Percentiles rank a stretch among this genome's conserved stretches.
These are phyloP conservation scores for Athalia cordata DNA, from an alignment of 2,888 invertebrate species.

Conservation along the genomic window DNA sequence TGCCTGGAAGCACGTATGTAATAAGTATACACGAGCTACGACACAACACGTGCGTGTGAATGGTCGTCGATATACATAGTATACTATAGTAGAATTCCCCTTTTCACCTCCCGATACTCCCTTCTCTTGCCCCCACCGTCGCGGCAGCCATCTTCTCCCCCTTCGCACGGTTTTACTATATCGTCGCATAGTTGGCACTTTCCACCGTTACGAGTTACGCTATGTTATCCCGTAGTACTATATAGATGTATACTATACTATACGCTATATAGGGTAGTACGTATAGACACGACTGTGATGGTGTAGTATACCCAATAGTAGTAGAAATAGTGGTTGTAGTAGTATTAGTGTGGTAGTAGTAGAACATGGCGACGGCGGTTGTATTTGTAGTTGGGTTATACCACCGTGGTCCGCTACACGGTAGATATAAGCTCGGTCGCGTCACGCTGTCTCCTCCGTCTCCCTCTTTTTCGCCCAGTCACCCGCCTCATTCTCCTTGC, in stretches of 20 bases:
- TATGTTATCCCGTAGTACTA: conserved; percentile 5
- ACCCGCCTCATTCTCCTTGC: background rate
- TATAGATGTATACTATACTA: background rate
- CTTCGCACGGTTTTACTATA: conserved; percentile 11
- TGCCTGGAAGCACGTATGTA: conserved; percentile 2
- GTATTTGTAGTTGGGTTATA: conserved; percentile 4
- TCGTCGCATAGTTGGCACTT: conserved; percentile 40
- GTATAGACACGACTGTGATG: background rate
- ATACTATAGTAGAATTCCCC: conserved; percentile 30
- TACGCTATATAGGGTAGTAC: background rate
- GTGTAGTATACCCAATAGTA: conserved; percentile 7
- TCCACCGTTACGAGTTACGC: conserved; percentile 41
- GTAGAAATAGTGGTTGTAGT: background rate
- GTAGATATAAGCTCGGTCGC: conserved; percentile 15
- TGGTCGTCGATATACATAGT: conserved; percentile 27
- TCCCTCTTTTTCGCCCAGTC: background rate
- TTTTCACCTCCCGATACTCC: background rate
- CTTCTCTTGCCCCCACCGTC: background rate
- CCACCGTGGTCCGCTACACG: background rate
- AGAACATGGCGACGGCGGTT: background rate
- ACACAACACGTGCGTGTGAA: conserved; percentile 39
- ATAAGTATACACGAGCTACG: conserved; percentile 18
- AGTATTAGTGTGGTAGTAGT: conserved; percentile 11
- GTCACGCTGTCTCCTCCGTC: conserved; percentile 27
- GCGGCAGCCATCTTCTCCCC: background rate